phyloP scores from a whole-genome alignment of 2,113 vertebrate genomes.

The Clarias gariepinus region DNA sequence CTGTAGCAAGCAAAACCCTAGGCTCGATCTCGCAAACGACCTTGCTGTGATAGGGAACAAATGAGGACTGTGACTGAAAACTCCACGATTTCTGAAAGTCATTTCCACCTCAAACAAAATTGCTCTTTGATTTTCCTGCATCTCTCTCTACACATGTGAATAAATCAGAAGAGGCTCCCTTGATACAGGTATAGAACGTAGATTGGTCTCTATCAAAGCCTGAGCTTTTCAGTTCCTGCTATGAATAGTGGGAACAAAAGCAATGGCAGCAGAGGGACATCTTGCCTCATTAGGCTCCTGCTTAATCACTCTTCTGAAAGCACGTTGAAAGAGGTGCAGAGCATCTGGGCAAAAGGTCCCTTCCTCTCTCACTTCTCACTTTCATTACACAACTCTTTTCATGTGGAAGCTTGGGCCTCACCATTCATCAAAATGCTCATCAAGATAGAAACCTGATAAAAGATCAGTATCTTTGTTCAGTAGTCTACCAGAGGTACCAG shows the following conservation, averaged over 20 bases:
- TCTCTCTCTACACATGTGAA: conserved; percentile 36
- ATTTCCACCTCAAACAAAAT: conserved; percentile 53
- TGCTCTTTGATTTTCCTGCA: conserved; percentile 39
- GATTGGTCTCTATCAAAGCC: conserved; percentile 47
- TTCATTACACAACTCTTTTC: conserved; percentile 46
- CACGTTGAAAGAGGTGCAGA: conserved; percentile 41
- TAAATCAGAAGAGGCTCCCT: conserved; percentile 46
- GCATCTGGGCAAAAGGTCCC: conserved; percentile 43
- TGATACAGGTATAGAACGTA: conserved; percentile 44
- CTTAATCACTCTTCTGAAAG: conserved; percentile 55
- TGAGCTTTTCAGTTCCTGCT: conserved; percentile 45
- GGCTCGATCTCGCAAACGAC: neutral
- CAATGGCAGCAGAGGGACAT: conserved; percentile 33
- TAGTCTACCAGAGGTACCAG: neutral
- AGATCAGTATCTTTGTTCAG: neutral
- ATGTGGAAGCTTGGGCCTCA: conserved; percentile 29
- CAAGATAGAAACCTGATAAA: neutral
- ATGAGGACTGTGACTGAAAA: conserved; percentile 16
- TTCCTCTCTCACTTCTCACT: conserved; percentile 39
- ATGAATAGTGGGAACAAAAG: conserved; percentile 55
- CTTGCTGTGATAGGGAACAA: neutral
- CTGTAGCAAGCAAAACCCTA: neutral
- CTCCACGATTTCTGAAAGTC: conserved; percentile 21
- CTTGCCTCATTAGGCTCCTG: conserved; percentile 50
- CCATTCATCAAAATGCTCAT: conserved; percentile 18